Evolutionary conservation across 2,888 invertebrate species (phyloP).

Genomic region (Drosophila macrothrix): DNA sequence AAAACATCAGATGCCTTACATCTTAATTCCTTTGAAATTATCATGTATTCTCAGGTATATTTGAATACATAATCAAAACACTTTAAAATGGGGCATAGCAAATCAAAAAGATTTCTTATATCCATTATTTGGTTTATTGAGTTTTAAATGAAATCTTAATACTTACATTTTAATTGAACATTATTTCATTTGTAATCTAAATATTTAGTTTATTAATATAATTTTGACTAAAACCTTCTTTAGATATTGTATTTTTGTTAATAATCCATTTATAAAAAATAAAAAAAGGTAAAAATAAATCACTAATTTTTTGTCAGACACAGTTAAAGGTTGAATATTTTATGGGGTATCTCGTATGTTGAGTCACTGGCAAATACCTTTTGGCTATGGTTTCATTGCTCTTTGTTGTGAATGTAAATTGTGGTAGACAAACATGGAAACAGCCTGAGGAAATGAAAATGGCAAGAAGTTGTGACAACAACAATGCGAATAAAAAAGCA

Average conservation of each 20-base stretch:
- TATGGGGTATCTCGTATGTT: background rate
- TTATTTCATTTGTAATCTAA: background rate
- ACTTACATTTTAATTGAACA: background rate
- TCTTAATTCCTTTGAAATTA: background rate
- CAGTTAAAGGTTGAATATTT: background rate
- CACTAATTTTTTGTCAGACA: background rate
- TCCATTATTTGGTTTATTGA: background rate
- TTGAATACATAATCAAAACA: background rate
- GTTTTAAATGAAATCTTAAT: background rate
- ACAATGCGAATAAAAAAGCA: constrained; percentile 1
- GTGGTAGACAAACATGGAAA: constrained; percentile 16
- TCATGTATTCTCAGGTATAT: background rate
- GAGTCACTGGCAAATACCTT: background rate
- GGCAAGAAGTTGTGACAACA: background rate
- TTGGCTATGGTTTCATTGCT: background rate
- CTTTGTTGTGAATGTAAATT: constrained; percentile 27
- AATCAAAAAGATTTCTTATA: background rate
- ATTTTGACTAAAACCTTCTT: background rate
- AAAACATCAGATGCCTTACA: background rate
- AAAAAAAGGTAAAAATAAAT: background rate
- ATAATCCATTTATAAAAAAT: background rate
- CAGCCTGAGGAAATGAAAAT: background rate
- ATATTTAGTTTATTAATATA: background rate
- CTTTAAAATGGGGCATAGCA: background rate
- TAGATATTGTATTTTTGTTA: background rate